A percentile compares a stretch with the other conserved stretches of the same genome.
These are phyloP conservation scores for Protosalanx chinensis DNA, from an alignment of 2,797 vertebrate genomes.

Conservation along the genomic window DNA sequence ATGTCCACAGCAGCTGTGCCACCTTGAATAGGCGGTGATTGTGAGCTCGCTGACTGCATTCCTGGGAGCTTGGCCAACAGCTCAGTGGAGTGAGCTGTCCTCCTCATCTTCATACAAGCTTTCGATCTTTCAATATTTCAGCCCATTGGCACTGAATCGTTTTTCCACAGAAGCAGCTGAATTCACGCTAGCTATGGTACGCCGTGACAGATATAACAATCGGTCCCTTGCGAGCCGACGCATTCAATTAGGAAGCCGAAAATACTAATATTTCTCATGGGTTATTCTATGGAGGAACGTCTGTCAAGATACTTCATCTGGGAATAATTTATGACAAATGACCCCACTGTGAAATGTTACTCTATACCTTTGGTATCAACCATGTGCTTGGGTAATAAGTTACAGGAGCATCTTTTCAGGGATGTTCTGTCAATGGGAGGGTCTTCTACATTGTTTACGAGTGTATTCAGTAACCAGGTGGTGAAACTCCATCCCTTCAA, in stretches of 20 bases:
- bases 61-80: constrained; percentile 74
- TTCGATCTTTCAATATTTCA: constrained; percentile 54
- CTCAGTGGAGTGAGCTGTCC: constrained; percentile 71
- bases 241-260: background rate
- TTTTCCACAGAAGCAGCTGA: constrained; percentile 26
- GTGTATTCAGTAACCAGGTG: background rate
- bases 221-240: background rate
- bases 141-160: constrained; percentile 62
- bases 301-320: background rate
- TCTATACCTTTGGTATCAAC: background rate
- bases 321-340: background rate
- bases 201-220: background rate
- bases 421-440: background rate
- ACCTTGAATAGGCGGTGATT: constrained; percentile 73
- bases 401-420: background rate
- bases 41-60: constrained; percentile 70
- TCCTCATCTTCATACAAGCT: constrained; percentile 57
- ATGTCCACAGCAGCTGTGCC: constrained; percentile 80
- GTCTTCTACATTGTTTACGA: background rate
- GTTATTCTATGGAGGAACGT: background rate
- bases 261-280: background rate
- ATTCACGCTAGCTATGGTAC: background rate
- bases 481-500: background rate
- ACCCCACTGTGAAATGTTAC: background rate
- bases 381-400: background rate